Conservation (phyloP, 2,888 invertebrate genomes). For the Drosophila nr. perissopoda region DNA sequence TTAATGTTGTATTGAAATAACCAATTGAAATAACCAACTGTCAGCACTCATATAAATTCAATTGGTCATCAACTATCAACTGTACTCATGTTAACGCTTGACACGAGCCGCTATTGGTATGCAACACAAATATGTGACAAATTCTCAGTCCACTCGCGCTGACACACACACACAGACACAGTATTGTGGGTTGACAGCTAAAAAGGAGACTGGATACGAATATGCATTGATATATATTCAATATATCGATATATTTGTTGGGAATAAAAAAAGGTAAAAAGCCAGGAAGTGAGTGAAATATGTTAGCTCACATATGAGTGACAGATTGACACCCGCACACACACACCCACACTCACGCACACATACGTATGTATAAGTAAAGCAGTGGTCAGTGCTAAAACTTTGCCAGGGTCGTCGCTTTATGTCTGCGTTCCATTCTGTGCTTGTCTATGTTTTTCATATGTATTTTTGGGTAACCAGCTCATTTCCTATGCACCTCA, state of each 20-base stretch:
- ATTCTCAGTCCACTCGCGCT: constrained; percentile 17
- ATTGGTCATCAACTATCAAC: constrained; percentile 2
- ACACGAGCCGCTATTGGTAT: constrained; percentile 30
- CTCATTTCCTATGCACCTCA: constrained; percentile 56
- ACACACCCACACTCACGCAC: constrained; percentile 4
- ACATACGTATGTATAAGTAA: background rate
- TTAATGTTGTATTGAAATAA: background rate
- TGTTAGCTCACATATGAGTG: background rate
- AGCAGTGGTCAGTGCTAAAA: constrained; percentile 42
- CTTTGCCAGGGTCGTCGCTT: constrained; percentile 35
- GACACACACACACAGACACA: background rate
- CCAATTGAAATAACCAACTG: background rate
- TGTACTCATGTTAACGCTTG: constrained; percentile 42
- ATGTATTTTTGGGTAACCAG: constrained; percentile 58
- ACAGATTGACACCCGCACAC: constrained; percentile 7
- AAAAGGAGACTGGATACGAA: constrained; percentile 33
- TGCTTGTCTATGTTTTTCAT: constrained; percentile 14
- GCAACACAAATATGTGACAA: constrained; percentile 29
- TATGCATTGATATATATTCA: constrained; percentile 35
- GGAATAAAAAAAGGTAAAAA: constrained; percentile 33
- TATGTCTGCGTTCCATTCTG: constrained; percentile 12
- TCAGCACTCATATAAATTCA: constrained; percentile 10
- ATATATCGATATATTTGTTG: constrained; percentile 31
- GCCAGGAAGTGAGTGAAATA: constrained; percentile 30
- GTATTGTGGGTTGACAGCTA: background rate